Base-by-base conservation (phyloP, 2,113 vertebrate species). In the Forbesichthys agassizii region DNA sequence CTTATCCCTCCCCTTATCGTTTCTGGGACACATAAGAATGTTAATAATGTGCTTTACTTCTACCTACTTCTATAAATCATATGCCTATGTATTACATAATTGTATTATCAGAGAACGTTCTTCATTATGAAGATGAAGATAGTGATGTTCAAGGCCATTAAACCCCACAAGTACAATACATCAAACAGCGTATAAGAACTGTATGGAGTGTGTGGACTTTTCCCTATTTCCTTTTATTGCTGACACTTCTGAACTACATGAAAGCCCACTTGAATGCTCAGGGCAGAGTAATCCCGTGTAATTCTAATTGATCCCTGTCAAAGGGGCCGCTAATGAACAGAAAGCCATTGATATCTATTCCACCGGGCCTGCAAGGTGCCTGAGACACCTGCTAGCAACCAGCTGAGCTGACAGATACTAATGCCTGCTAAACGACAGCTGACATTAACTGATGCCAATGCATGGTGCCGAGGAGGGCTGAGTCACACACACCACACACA, bases 321-420 rank as follows among this genome's bases (percentile, higher is more conserved):
- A 47, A 68, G 61, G 73, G 66, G 36, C 52, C 72, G 84, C 71
- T 82, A 82, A 87, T 90, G 84, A 85, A 82, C 79, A 84, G 66
- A 81, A 60, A 76, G 74, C 68, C 78, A 90, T 87, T 78, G 88
- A 90, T 90, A 85, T 85, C 71, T 80, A 77, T 72, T 82, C 73
- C 65, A 52, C 61, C 14, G 72, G 73, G 73, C 69, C 74, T 81
- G 61, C 55, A 57, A 88, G 84, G 76, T 86, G 87, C 76, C 86
- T 62, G 9, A 77, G 84, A 90, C 88, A 91, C 90, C 88, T 89
- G 86, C 86, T 84, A 70, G 75, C 75, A 80, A 78, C 70, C 85
- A 83, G 85, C 83, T 91, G 87, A 83, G 86, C 83, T 91, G 87
- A 90, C 83, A 75, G 82, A 83, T 84, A 81, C 76, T 84, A 79